A percentile compares a stretch with the other conserved stretches of the same genome.
These are phyloP conservation scores for Chiridota heheva DNA, from an alignment of 35 echinoderm and acorn worm species.

Conservation along the genomic window DNA sequence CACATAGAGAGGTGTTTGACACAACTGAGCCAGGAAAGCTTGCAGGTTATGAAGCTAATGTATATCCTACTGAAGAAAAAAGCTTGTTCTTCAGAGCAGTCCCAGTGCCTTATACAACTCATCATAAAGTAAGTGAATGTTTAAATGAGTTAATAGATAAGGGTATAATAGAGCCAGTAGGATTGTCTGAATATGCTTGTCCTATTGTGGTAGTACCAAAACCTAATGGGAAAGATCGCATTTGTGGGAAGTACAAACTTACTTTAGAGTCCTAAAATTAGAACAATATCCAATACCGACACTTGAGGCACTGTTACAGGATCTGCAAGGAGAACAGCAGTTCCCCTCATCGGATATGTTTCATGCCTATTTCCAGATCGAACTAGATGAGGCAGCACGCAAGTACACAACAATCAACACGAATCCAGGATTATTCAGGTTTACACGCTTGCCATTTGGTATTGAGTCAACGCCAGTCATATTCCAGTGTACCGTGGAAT, in stretches of 20 bases:
- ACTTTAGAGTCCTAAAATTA: slow-evolving; percentile 20
- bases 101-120: slow-evolving; percentile 34
- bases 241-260: slow-evolving; percentile 66
- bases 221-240: slow-evolving; percentile 23
- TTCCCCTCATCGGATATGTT: slow-evolving; percentile 42
- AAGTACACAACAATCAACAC: slow-evolving; percentile 52
- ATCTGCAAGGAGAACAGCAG: slow-evolving; percentile 18
- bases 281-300: slow-evolving; percentile 61
- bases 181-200: slow-evolving; percentile 36
- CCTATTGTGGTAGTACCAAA: slow-evolving; percentile 17
- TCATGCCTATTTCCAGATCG: slow-evolving; percentile 48
- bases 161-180: slow-evolving; percentile 38
- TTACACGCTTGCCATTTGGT: slow-evolving; percentile 36
- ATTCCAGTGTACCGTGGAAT: slow-evolving; percentile 43
- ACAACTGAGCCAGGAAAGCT: background rate
- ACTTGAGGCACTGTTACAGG: slow-evolving; percentile 41
- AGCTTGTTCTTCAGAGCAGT: slow-evolving; percentile 24
- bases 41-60: background rate
- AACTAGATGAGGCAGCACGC: slow-evolving; percentile 18
- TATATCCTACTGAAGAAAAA: background rate
- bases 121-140: background rate
- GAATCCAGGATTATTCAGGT: slow-evolving; percentile 30
- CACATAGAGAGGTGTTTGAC: background rate
- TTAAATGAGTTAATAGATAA: slow-evolving; percentile 23
- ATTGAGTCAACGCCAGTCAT: slow-evolving; percentile 28